Evolutionary conservation across 2,797 vertebrate genomes (phyloP).

Genomic region (Spinus olivaceus): DNA sequence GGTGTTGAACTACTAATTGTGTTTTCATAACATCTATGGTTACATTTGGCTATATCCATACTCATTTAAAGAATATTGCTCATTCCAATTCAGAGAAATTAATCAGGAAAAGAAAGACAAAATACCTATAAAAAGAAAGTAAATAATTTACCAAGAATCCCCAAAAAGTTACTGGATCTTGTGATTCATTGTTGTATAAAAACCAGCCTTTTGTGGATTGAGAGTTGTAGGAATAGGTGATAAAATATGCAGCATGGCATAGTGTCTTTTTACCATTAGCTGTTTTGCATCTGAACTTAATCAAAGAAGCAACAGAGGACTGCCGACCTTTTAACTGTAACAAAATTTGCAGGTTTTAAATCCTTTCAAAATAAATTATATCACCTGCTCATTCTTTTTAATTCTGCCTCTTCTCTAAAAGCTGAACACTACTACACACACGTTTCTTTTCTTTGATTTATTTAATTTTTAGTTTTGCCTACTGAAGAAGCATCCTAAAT

Average conservation of each 20-base stretch:
- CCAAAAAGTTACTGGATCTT: constrained; percentile 51
- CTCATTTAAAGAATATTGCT: constrained; percentile 63
- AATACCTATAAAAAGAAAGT: constrained; percentile 55
- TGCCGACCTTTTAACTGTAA: constrained; percentile 49
- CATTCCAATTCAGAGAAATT: constrained; percentile 63
- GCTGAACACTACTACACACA: not conserved
- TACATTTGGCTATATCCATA: constrained; percentile 33
- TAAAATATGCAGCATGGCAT: constrained; percentile 64
- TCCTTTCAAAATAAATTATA: constrained; percentile 34
- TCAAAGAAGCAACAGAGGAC: constrained; percentile 64
- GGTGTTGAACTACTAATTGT: constrained; percentile 56
- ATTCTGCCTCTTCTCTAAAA: not conserved
- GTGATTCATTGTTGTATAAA: constrained; percentile 68
- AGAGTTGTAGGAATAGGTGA: constrained; percentile 69
- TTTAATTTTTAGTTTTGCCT: not conserved
- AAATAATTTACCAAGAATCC: constrained; percentile 72
- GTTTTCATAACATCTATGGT: not conserved
- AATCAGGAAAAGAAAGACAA: constrained; percentile 64
- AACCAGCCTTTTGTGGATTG: constrained; percentile 62
- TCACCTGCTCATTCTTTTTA: not conserved
- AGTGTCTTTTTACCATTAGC: constrained; percentile 60
- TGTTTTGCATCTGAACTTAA: constrained; percentile 71
- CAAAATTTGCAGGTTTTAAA: constrained; percentile 33
- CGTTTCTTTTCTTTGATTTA: not conserved
- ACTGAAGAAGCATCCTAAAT: not conserved